phyloP scores from a whole-genome alignment of 2,888 invertebrate species.

The Lordiphosa fenestrarum region DNA sequence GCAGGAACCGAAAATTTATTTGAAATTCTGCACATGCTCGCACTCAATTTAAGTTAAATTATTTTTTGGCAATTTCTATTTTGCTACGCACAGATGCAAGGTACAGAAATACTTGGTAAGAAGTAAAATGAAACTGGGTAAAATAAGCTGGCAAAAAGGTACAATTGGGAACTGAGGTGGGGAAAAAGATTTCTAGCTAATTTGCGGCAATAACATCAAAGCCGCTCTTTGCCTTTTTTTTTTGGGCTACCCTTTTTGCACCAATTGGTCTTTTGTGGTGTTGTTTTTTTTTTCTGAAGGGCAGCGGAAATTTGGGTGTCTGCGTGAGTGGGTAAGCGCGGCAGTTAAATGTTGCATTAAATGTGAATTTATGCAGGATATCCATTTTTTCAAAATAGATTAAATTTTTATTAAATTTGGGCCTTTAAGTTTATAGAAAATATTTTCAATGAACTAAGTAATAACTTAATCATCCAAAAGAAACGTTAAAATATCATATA shows the following conservation, averaged over 20 bases:
- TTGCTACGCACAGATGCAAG: constrained; percentile 35
- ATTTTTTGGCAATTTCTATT: constrained; percentile 56
- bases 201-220: constrained; percentile 75
- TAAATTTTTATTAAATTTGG: background rate
- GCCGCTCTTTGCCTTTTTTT: constrained; percentile 52
- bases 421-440: background rate
- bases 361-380: constrained; percentile 16
- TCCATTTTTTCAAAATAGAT: background rate
- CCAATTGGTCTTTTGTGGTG: constrained; percentile 52
- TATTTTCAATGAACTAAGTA: too few species aligned
- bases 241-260: constrained; percentile 26
- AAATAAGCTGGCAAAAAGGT: constrained; percentile 49
- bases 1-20: constrained; percentile 42
- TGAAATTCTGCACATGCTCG: constrained; percentile 66
- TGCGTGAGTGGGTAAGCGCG: constrained; percentile 15
- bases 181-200: constrained; percentile 70
- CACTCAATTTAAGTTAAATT: constrained; percentile 70
- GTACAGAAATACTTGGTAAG: constrained; percentile 28
- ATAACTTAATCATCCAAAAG: too few species aligned
- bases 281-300: constrained; percentile 9
- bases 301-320: constrained; percentile 28
- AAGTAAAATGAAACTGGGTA: background rate
- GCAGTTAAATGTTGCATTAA: constrained; percentile 60
- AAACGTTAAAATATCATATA: too few species aligned
- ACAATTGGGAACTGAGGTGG: constrained; percentile 21